Base-by-base conservation (phyloP, 2,888 invertebrate genomes). In the Anarsia innoxiella region DNA sequence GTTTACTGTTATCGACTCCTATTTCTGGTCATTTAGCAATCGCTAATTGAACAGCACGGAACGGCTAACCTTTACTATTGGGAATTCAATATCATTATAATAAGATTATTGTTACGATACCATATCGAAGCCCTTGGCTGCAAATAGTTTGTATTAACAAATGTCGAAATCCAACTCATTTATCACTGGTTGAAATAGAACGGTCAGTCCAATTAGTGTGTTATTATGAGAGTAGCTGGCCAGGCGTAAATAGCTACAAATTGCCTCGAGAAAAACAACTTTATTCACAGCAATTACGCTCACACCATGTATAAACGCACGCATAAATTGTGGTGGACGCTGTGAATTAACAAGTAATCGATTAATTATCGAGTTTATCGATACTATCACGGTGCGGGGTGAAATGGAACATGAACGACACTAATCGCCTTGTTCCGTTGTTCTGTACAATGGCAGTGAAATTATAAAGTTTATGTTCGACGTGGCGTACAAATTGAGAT, bases 11-110 rank as follows among this genome's bases (percentile, higher is more conserved):
- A 59, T 56, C 53, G 40, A 41, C 47, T n/a, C 48, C 36, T 37
- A 48, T 48, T 52, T 55, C 48, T 45, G 45, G 50, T 53, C 52
- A 56, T 65, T 62, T 59, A 52, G 48, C 49, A 60, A 63, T 44
- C 46, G 41, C 53, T 66, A 65, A 70, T 70, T 66, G 63, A 53
- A 51, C n/a, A n/a, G n/a, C n/a, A n/a, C 52, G 51, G 47, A 57
- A 45, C 48, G 41, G 46, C 53, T 57, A 58, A 58, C 60, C 55
- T 59, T 60, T 54, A 44, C 44, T 44, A 56, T 48, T 46, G 51
- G 51, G 59, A 60, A 54, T 60, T 56, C 45, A 54, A 56, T 59
- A 59, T 53, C 48, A 47, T 50, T 46, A 39, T 44, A 41, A 42
- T 44, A 49, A 53, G 51, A 55, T 51, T 41, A 38, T 41, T 40